Evolutionary conservation across 2,113 vertebrate species (phyloP).

Genomic region (Phalacrocorax aristotelis): DNA sequence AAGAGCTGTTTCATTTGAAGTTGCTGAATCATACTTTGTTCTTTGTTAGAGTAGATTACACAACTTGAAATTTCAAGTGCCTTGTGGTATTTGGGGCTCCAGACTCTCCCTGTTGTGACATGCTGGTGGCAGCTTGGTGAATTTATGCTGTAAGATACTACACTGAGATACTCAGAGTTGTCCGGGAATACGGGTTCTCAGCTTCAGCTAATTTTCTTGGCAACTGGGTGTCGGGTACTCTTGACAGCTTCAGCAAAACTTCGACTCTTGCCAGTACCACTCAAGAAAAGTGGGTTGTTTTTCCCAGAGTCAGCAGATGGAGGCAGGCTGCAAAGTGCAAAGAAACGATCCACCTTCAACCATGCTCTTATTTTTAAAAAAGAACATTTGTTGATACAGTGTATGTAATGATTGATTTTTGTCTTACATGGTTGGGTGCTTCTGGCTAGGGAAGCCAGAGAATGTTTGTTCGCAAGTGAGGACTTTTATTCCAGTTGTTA

Average conservation of each 20-base stretch:
- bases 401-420: neutral
- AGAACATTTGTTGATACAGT: neutral
- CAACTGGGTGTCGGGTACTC: neutral
- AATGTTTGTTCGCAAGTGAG: accelerated
- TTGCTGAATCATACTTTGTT: neutral
- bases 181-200: neutral
- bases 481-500: neutral
- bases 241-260: neutral
- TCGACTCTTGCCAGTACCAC: neutral
- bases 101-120: neutral
- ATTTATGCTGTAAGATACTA: neutral
- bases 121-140: neutral
- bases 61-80: neutral
- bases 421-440: neutral
- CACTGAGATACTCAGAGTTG: neutral
- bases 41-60: neutral
- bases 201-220: neutral
- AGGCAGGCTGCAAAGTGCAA: neutral
- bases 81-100: neutral
- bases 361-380: neutral
- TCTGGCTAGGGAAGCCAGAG: neutral
- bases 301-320: neutral
- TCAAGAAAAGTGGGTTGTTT: neutral
- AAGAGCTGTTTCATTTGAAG: neutral
- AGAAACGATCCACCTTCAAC: neutral